Evolutionary conservation across 2,888 invertebrate genomes (phyloP), one percentile per base, ranked within the genome.

Genomic region (Xylocampa areola): DNA sequence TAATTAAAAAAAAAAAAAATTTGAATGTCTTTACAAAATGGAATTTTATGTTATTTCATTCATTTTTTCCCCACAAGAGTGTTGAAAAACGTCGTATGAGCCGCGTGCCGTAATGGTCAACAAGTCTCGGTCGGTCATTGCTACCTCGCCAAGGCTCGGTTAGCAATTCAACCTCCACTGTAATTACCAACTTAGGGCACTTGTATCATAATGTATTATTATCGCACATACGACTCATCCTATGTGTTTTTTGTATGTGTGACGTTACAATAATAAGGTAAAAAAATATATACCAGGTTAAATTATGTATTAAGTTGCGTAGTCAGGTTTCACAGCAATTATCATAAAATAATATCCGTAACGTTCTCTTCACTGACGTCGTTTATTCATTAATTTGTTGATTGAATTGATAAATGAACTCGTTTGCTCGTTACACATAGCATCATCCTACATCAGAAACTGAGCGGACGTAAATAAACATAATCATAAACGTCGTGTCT

Each of bases 401-500:
- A 68, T 68, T 54, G 36, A 45, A 41, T 36, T 54, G 25, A 60
- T 60, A 40, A 53, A 54, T 62, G 39, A 45, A 30, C 44, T 32
- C 39, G 47, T 39, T 44, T 47, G 35, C 32, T 52, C 37, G 44
- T 55, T 52, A 45, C 45, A 41, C 48, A 57, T 44, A 60, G 35
- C 64, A 53, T 55, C 63, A 62, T 55, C 63, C 51, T 62, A 60
- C 68, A 70, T 66, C 58, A 69, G 59, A 73, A 73, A 73, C 68
- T 68, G 64, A 73, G 73, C 72, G 68, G 66, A 77, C 76, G 78
- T 74, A 77, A 82, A 80, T 80, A 79, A 82, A 82, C 68, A 79
- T 80, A 73, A 77, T 79, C 69, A 74, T 78, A 76, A 78, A 81
- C 76, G 80, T 80, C 75, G 77, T 77, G 79, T 82, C 79, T 88